These are phyloP conservation scores for Tokudaia muenninki DNA, from an alignment of 2,797 vertebrate species.

Conservation along the genomic window DNA sequence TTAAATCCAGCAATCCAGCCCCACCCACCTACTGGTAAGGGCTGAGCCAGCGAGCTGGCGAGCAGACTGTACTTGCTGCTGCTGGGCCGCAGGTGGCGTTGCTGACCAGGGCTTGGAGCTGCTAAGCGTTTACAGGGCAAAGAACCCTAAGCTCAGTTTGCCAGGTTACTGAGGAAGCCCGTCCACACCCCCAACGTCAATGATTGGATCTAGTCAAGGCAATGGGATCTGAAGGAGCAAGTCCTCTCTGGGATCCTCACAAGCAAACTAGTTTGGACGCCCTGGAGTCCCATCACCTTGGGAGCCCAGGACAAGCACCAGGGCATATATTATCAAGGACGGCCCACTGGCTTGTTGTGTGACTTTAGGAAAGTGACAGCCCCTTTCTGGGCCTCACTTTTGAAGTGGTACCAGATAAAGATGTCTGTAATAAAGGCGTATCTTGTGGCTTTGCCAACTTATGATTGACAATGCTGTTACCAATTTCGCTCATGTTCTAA, in stretches of 20 bases:
- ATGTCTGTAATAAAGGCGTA: background rate
- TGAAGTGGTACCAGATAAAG: background rate
- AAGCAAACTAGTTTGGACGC: background rate
- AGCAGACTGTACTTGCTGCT: background rate
- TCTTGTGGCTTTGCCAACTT: background rate
- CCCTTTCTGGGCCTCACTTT: conserved; percentile 31
- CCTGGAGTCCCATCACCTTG: background rate
- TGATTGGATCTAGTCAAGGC: background rate
- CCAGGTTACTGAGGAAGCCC: background rate
- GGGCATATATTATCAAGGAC: background rate
- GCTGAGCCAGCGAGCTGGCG: background rate
- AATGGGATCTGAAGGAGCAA: background rate
- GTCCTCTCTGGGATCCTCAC: background rate
- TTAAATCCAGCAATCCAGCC: conserved; percentile 30
- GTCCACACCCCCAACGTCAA: background rate
- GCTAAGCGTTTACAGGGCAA: background rate
- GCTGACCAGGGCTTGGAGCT: conserved; percentile 63
- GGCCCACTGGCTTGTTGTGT: conserved; percentile 13
- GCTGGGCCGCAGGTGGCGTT: conserved; percentile 78
- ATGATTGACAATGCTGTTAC: background rate
- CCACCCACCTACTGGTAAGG: background rate
- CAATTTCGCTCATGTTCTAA: background rate
- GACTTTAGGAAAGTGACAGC: conserved; percentile 31
- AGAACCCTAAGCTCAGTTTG: background rate
- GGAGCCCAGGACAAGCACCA: background rate